phyloP scores from a whole-genome alignment of 2,797 vertebrate genomes.

The Poecilia gillii region DNA sequence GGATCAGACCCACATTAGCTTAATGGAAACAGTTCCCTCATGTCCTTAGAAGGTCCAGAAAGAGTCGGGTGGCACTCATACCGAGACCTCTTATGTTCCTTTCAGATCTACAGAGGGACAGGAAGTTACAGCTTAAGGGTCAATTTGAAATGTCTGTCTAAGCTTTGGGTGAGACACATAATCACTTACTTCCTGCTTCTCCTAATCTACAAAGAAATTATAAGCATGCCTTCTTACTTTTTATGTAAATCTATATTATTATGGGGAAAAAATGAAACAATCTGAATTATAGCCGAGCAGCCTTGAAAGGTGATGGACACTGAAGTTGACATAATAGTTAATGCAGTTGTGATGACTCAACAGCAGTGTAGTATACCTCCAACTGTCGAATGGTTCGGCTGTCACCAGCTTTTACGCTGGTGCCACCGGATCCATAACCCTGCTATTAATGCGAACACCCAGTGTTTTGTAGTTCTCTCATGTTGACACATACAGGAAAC shows the following conservation, averaged over 20 bases:
- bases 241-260: slow-evolving; percentile 4
- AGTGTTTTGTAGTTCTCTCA: slow-evolving; percentile 58
- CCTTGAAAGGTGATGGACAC: slow-evolving; percentile 40
- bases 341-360: slow-evolving; percentile 58
- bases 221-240: slow-evolving; percentile 3
- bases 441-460: slow-evolving; percentile 59
- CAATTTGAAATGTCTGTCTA: slow-evolving; percentile 60
- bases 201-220: slow-evolving; percentile 13
- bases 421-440: slow-evolving; percentile 56
- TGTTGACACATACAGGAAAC: slow-evolving; percentile 68
- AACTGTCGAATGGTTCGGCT: slow-evolving; percentile 55
- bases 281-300: slow-evolving; percentile 13
- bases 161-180: slow-evolving; percentile 27
- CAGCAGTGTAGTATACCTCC: slow-evolving; percentile 37
- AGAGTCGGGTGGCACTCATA: slow-evolving; percentile 37
- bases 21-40: slow-evolving; percentile 67
- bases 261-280: slow-evolving; percentile 21
- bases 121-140: slow-evolving; percentile 64
- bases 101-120: slow-evolving; percentile 54
- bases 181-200: slow-evolving; percentile 20
- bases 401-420: slow-evolving; percentile 48
- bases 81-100: slow-evolving; percentile 57
- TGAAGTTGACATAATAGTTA: slow-evolving; percentile 52
- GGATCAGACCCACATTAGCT: slow-evolving; percentile 70
- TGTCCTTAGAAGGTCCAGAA: slow-evolving; percentile 56